Evolutionary conservation across 2,888 invertebrate species (phyloP), one percentile per base, ranked within the genome.

Genomic region (Caenorhabditis wallacei): DNA sequence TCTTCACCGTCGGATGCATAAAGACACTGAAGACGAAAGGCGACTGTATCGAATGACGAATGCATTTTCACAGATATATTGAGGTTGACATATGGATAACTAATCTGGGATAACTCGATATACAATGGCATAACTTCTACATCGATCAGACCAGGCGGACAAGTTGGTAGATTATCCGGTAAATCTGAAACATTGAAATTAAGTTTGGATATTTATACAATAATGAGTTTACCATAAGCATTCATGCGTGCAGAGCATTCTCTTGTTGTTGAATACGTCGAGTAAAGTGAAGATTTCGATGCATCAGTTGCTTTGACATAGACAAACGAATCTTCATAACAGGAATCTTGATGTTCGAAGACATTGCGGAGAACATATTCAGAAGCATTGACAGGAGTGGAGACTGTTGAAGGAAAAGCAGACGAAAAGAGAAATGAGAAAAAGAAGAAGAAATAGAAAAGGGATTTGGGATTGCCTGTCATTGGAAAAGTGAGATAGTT

Each of bases 11-110:
- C 71, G 11, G 88, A 79, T 10, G 90, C 86, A 30, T 85, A 71
- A 13, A 90, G 37, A 59, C 90, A 90, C 51, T 88, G 71, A 22
- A 89, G 71, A 13, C 86, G 85, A 18, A 89, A 70, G 16, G 84
- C 85, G 18, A 89, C 56, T 7, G 80, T 51, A 11, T 71, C 30
- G 5, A 85, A 71, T 4, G 71, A 37, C 5, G 80, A 54, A 54
- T 84, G 78, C 0, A 80, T 82, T 2, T 69, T 82, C 4, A 87
- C 64, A 0, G 85, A 82, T 7, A 89, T 82, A 64, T 88, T 88
- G 10, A 88, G 74, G n/a, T 71, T 79, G 1, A 87, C 84, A 66
- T 88, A 82, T n/a, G 88, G 89, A 61, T 84, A 82, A 18, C 89
- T 89, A 66, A 63, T 37, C 8, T 66, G 59, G 5, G 64, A 64